Evolutionary conservation across 2,797 vertebrate species (phyloP), one percentile per base, ranked within the genome.

Genomic region (Sternarchorhynchus goeldii): DNA sequence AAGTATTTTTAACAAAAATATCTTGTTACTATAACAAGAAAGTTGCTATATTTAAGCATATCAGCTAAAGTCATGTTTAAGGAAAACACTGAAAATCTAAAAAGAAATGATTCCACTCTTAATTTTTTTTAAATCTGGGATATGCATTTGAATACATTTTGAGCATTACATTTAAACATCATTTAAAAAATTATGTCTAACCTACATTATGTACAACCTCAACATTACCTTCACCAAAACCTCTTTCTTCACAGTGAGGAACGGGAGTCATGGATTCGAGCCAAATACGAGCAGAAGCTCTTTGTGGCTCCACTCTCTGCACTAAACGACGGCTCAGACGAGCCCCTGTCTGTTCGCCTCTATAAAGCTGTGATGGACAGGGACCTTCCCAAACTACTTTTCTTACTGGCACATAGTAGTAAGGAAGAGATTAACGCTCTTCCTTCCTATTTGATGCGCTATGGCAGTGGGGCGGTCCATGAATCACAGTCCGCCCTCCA

Each of bases 221-320:
- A 25, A 25, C 25, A 25, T 50, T 50, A 50, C 45, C 10, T 50
- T 50, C 12, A 50, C 45, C 45, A 50, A 50, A 31, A 18, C 63
- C n/a, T 72, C 45, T 78, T 25, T 57, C 12, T 39, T 78, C 68
- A 7, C 83, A 98, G 96, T 78, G 96, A 97, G 88, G 96, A 98
- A 83, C 91, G 95, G 1, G 96, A 98, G 80, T 93, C 93, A 0
- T 98, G 96, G 96, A 97, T 98, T 80, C 90, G 96, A 7, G 96
- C 96, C 79, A 98, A 98, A 81, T 98, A 98, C 10, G 96, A 98
- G 90, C 96, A 97, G 90, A 92, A 94, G 81, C 90, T 97, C 71
- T 98, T 98, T 88, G 91, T 97, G 90, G 95, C 95, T 0, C 93
- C 95, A 0, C 85, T 97, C 89, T 89, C 90, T 0, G 92, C 92